Percentiles rank a stretch among this genome's conserved stretches.
Evolutionary conservation across 2,888 invertebrate species (phyloP).

Genomic region (Melieria picta): DNA sequence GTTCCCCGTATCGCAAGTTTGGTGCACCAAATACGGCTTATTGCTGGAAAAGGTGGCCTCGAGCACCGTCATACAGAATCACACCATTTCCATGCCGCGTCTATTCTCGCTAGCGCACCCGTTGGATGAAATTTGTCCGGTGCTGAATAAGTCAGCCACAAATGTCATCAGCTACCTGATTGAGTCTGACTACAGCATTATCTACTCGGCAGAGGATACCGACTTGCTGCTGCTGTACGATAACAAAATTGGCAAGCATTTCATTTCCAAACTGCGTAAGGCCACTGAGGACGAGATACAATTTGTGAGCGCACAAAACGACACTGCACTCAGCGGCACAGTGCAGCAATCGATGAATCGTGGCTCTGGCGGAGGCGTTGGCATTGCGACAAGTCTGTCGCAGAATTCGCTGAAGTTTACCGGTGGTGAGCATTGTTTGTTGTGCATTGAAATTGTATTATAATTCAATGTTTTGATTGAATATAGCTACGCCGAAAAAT

Average conservation of each 20-base stretch:
- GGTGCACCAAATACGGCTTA: constrained; percentile 87
- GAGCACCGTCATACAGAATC: constrained; percentile 57
- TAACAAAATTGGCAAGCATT: constrained; percentile 79
- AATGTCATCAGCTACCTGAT: constrained; percentile 72
- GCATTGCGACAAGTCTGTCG: constrained; percentile 50
- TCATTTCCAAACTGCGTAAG: constrained; percentile 82
- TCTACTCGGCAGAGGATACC: constrained; percentile 80
- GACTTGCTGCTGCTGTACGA: constrained; percentile 87
- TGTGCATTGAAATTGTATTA: not conserved
- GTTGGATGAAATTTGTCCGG: constrained; percentile 88
- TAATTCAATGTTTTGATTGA: not conserved
- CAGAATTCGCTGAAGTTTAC: constrained; percentile 55
- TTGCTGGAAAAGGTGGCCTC: constrained; percentile 79
- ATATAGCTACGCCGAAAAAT: constrained; percentile 51
- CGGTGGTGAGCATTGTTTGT: constrained; percentile 45
- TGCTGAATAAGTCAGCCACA: constrained; percentile 75
- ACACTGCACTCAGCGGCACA: constrained; percentile 56
- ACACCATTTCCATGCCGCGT: constrained; percentile 73
- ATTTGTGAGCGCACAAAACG: constrained; percentile 69
- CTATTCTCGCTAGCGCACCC: constrained; percentile 90
- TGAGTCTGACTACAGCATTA: constrained; percentile 73
- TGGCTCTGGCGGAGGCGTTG: constrained; percentile 21
- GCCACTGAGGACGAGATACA: constrained; percentile 79
- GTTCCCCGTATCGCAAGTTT: constrained; percentile 81
- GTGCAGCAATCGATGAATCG: constrained; percentile 44